phyloP scores from a whole-genome alignment of 2,113 vertebrate species.

The Protomyctophum bolini region DNA sequence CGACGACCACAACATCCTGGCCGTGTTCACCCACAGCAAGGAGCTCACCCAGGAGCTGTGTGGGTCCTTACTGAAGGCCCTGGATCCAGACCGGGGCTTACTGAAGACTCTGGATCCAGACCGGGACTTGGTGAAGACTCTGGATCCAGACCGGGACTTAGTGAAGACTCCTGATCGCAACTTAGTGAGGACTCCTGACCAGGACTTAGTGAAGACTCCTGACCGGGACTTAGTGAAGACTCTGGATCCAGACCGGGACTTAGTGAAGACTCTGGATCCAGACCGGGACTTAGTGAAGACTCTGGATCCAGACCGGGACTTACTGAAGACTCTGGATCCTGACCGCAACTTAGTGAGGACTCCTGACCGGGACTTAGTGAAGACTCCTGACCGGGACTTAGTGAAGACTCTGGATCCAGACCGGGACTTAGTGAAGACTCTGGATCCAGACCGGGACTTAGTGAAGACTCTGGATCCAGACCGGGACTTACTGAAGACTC shows the following conservation, averaged over 20 bases:
- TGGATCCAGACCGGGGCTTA: slow-evolving; percentile 36
- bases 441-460: slow-evolving; percentile 37
- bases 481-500: no score
- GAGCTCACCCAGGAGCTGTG: slow-evolving; percentile 80
- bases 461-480: not conserved
- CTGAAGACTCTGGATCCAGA: not conserved
- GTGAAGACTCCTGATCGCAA: no score
- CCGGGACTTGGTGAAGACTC: no score
- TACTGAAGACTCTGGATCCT: not conserved
- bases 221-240: slow-evolving; percentile 54
- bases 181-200: no score
- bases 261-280: not conserved
- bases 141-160: no score
- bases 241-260: slow-evolving; percentile 36
- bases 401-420: not conserved
- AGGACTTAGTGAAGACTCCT: no score
- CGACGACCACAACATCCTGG: slow-evolving; percentile 65
- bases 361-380: no score
- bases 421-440: slow-evolving; percentile 55
- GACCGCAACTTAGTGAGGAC: no score
- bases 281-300: no score
- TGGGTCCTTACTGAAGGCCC: slow-evolving; percentile 62
- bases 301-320: slow-evolving; percentile 1
- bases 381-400: not conserved
- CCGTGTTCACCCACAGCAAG: slow-evolving; percentile 77